Conservation (phyloP, 2,113 vertebrate species). For the Tylochromis polylepis region DNA sequence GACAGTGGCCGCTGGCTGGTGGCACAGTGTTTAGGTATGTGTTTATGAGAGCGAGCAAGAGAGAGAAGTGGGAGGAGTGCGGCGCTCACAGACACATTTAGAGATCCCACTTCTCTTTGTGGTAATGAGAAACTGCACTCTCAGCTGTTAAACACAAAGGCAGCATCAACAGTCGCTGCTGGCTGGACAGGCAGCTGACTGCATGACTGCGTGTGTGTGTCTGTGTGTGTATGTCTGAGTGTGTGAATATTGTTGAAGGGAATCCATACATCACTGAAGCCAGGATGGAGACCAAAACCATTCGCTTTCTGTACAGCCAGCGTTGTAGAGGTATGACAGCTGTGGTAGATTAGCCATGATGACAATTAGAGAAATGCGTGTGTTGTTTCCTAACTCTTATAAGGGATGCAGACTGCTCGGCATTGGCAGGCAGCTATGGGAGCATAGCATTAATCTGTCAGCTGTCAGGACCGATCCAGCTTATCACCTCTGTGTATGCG, state of each 20-base stretch:
- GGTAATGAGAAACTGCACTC: conserved; percentile 67
- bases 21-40: conserved; percentile 32
- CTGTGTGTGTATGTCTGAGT: neutral
- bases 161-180: conserved; percentile 34
- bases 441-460: conserved; percentile 62
- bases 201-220: neutral
- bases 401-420: neutral
- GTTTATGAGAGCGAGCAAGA: conserved; percentile 5
- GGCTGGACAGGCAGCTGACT: conserved; percentile 9
- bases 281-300: conserved; percentile 65
- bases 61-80: conserved; percentile 14
- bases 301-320: conserved; percentile 59
- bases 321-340: conserved; percentile 70
- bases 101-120: conserved; percentile 73
- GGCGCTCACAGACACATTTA: conserved; percentile 44
- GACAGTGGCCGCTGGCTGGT: neutral
- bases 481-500: conserved; percentile 10
- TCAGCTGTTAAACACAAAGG: conserved; percentile 69
- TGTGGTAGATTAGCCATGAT: neutral
- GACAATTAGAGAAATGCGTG: neutral
- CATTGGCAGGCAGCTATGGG: conserved; percentile 37
- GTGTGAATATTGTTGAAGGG: neutral
- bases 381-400: conserved; percentile 9
- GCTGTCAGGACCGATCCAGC: conserved; percentile 47
- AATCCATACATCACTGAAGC: neutral